Conservation (phyloP, 2,113 vertebrate species). For the Xiphophorus couchianus region DNA sequence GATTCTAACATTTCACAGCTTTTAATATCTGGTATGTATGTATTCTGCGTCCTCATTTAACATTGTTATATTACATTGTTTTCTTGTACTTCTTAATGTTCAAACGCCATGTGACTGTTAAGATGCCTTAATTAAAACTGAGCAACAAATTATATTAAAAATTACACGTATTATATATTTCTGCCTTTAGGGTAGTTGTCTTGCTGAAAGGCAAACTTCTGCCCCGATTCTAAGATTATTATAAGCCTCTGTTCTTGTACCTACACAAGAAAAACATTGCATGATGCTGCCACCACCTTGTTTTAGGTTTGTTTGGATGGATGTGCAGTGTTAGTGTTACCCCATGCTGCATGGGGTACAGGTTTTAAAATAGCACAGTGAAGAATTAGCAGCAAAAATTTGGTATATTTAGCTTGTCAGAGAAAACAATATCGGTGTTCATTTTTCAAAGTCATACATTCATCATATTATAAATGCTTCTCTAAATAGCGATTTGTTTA, state of each 20-base stretch:
- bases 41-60: conserved; percentile 15
- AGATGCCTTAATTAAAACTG: not conserved
- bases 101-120: not conserved
- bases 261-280: not conserved
- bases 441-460: no score
- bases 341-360: no score
- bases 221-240: not conserved
- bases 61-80: not conserved
- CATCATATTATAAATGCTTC: no score
- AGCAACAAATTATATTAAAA: not conserved
- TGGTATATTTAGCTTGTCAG: no score
- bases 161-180: no score
- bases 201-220: conserved; percentile 6
- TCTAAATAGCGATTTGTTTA: not conserved
- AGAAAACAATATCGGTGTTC: no score
- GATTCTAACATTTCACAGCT: conserved; percentile 5
- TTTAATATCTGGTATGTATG: conserved; percentile 11
- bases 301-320: not conserved
- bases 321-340: not conserved
- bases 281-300: not conserved
- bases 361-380: no score
- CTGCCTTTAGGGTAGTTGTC: not conserved
- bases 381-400: no score
- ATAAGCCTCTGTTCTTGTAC: not conserved
- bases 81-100: not conserved